Conservation (phyloP, 2,113 vertebrate genomes). For the Hippoglossus stenolepis region DNA sequence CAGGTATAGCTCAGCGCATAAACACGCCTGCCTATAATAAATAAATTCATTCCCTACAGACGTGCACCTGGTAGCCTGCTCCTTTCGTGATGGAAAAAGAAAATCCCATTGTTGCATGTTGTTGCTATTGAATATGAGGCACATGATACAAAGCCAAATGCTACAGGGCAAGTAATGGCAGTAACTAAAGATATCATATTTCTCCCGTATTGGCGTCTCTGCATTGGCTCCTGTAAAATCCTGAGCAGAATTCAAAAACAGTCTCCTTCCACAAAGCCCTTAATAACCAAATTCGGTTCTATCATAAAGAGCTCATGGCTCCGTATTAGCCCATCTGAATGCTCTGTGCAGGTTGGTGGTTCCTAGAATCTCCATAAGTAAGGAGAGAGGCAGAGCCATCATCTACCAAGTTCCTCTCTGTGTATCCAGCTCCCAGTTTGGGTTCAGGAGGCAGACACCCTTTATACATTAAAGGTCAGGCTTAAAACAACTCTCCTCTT, state of each 20-base stretch:
- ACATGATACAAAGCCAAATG: conserved; percentile 26
- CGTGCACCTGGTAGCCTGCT: conserved; percentile 37
- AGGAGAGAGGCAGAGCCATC: too few relatives aligned
- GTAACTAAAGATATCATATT: background rate
- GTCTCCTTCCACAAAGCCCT: background rate
- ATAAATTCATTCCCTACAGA: conserved; percentile 55
- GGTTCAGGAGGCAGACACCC: background rate
- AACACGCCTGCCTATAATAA: conserved; percentile 49
- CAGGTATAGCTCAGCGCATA: conserved; percentile 41
- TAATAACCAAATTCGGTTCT: background rate
- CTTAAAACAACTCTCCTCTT: background rate
- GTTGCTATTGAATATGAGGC: conserved; percentile 30
- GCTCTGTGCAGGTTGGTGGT: background rate
- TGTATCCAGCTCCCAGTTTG: background rate
- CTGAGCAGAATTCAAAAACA: background rate
- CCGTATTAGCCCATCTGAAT: background rate
- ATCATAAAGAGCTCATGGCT: background rate
- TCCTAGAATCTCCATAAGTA: background rate
- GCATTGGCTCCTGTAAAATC: background rate
- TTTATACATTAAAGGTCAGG: background rate
- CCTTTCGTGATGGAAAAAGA: conserved; percentile 42
- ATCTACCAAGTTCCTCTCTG: background rate
- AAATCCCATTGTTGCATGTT: conserved; percentile 36
- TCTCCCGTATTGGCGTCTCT: background rate
- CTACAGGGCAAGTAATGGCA: background rate